Evolutionary conservation across 2,888 invertebrate genomes (phyloP).

Genomic region (Gordius sp.): DNA sequence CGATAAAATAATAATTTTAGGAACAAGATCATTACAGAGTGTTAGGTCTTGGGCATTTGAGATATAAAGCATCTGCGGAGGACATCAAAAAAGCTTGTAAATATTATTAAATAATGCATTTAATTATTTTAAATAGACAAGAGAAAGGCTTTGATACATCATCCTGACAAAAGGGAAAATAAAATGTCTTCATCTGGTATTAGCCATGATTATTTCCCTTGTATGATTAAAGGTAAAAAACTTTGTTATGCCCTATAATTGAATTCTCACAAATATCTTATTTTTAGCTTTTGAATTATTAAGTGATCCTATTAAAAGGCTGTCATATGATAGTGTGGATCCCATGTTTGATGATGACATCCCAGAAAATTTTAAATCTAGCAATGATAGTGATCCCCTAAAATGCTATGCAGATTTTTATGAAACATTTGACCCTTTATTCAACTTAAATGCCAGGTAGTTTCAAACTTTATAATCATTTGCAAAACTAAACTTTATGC

Average conservation of each 20-base stretch:
- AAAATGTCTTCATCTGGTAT: neutral
- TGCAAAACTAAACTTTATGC: too few species aligned
- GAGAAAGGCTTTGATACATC: slow-evolving; percentile 65
- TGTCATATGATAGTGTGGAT: slow-evolving; percentile 85
- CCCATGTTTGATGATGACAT: slow-evolving; percentile 65
- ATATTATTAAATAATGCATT: slow-evolving; percentile 22
- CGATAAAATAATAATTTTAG: slow-evolving; percentile 25
- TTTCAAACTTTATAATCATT: too few species aligned
- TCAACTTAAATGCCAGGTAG: slow-evolving; percentile 33
- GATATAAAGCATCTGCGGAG: slow-evolving; percentile 61
- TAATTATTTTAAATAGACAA: slow-evolving; percentile 17
- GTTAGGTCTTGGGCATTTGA: slow-evolving; percentile 52
- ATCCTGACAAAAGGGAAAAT: slow-evolving; percentile 67
- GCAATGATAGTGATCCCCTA: slow-evolving; percentile 27
- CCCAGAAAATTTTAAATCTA: slow-evolving; percentile 39
- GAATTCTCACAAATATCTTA: too few species aligned
- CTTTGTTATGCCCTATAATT: slow-evolving; percentile 14
- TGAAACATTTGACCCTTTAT: slow-evolving; percentile 31
- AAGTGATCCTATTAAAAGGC: slow-evolving; percentile 49
- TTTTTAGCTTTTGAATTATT: slow-evolving; percentile 54
- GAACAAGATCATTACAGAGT: slow-evolving; percentile 90
- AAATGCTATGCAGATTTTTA: slow-evolving; percentile 50
- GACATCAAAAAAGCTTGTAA: slow-evolving; percentile 77
- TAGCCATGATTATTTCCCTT: slow-evolving; percentile 65
- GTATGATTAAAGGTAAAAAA: slow-evolving; percentile 51